A percentile compares a stretch with the other conserved stretches of the same genome.
Evolutionary conservation across 1,140 invertebrate genomes (phyloP).

Genomic region (Caenorhabditis inopinata): DNA sequence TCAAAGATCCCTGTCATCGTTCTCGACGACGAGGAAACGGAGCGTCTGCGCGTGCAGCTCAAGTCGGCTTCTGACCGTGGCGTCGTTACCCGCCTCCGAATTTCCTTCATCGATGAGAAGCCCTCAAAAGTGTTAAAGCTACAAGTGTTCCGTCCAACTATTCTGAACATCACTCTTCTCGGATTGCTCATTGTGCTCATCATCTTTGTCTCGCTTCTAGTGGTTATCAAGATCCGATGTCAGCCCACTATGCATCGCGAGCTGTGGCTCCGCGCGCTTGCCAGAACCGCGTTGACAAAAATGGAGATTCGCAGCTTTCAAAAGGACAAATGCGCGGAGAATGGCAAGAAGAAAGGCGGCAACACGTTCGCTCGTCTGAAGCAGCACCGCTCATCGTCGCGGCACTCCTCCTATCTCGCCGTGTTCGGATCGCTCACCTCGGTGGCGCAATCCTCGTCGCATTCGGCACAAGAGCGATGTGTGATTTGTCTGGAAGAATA

Average conservation of each 20-base stretch:
- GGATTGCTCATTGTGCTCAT: slow-evolving; percentile 32
- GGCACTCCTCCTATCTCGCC: slow-evolving; percentile 10
- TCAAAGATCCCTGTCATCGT: slow-evolving; percentile 45
- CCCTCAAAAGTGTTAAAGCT: slow-evolving; percentile 39
- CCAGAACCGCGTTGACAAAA: slow-evolving; percentile 38
- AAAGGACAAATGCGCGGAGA: neutral
- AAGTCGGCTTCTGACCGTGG: neutral
- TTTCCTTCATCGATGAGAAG: slow-evolving; percentile 27
- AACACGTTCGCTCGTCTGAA: slow-evolving; percentile 33
- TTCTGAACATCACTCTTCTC: slow-evolving; percentile 41
- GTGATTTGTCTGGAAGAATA: slow-evolving; percentile 49
- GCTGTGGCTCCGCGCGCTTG: slow-evolving; percentile 41
- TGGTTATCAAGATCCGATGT: slow-evolving; percentile 46
- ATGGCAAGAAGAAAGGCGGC: neutral
- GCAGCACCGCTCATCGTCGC: neutral
- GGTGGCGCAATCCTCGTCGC: slow-evolving; percentile 32
- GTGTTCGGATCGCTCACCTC: slow-evolving; percentile 41
- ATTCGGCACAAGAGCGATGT: slow-evolving; percentile 42
- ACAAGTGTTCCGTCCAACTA: slow-evolving; percentile 48
- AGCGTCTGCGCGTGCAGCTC: neutral
- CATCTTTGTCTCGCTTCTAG: slow-evolving; percentile 39
- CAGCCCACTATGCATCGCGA: slow-evolving; percentile 44
- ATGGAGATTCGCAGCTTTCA: slow-evolving; percentile 48
- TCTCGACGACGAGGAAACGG: slow-evolving; percentile 40
- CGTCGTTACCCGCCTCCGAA: neutral